A percentile compares a stretch with the other conserved stretches of the same genome.
These are phyloP conservation scores for Allolobophora icterica DNA, from an alignment of 2,888 invertebrate species.

Conservation along the genomic window DNA sequence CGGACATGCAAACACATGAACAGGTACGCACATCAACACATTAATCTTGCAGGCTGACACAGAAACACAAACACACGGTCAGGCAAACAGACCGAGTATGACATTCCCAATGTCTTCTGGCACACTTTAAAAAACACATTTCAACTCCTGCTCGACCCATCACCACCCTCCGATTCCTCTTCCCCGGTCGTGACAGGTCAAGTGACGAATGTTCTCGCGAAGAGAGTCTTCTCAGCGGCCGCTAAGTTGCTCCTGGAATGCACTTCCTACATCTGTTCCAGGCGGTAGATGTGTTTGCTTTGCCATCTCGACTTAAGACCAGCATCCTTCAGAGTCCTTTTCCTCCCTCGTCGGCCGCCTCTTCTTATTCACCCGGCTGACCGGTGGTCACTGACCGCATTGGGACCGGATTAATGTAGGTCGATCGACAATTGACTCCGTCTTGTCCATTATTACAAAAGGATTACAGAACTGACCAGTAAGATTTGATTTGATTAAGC, in stretches of 20 bases:
- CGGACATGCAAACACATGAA: not conserved
- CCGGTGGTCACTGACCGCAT: not conserved
- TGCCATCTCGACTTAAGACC: not conserved
- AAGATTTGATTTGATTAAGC: not conserved
- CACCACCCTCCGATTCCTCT: no score
- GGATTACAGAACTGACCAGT: not conserved
- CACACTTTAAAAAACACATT: no score
- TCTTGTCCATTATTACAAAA: not conserved
- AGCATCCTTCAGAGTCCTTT: not conserved
- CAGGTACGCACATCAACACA: no score
- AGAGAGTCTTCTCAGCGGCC: not conserved
- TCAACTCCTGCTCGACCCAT: no score
- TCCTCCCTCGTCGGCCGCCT: not conserved
- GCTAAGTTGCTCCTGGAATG: not conserved
- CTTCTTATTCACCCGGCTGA: not conserved
- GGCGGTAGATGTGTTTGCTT: not conserved
- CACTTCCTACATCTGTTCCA: not conserved
- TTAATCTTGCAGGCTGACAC: not conserved
- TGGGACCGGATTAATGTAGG: not conserved
- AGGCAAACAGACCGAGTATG: not conserved
- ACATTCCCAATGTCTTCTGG: not conserved
- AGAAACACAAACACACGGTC: not conserved
- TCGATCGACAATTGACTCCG: not conserved
- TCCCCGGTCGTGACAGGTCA: not conserved
- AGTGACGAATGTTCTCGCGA: not conserved